Conservation (phyloP, 2,113 vertebrate species). For the Crotophaga sulcirostris region DNA sequence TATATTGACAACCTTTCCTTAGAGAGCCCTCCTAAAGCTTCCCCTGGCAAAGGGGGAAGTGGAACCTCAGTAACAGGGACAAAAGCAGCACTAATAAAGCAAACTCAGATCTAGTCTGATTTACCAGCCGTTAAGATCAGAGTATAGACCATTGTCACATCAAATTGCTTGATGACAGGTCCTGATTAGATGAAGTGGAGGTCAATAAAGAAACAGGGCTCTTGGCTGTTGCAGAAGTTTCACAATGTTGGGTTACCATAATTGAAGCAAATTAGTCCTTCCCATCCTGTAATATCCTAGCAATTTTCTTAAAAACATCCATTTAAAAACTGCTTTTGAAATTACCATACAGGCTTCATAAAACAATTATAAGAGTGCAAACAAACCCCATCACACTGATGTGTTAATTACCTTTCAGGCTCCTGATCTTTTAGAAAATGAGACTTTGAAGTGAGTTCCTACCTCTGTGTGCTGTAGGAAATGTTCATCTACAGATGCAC, state of each 20-base stretch:
- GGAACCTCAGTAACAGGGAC: fast-evolving
- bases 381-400: background rate
- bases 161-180: background rate
- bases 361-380: background rate
- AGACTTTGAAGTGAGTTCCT: background rate
- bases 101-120: background rate
- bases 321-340: background rate
- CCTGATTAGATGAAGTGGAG: background rate
- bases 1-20: background rate
- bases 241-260: background rate
- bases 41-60: background rate
- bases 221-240: background rate
- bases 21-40: background rate
- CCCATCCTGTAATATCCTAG: background rate
- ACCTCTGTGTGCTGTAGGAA: background rate
- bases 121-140: background rate
- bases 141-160: background rate
- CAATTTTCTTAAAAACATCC: background rate
- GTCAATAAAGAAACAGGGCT: background rate
- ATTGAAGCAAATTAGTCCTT: background rate
- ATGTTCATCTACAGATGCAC: background rate
- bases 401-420: background rate
- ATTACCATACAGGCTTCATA: background rate
- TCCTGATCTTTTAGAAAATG: background rate
- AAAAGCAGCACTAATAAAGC: background rate